A percentile compares a stretch with the other conserved stretches of the same genome.
phyloP scores from a whole-genome alignment of 2,888 invertebrate species.

The Melieria picta region DNA sequence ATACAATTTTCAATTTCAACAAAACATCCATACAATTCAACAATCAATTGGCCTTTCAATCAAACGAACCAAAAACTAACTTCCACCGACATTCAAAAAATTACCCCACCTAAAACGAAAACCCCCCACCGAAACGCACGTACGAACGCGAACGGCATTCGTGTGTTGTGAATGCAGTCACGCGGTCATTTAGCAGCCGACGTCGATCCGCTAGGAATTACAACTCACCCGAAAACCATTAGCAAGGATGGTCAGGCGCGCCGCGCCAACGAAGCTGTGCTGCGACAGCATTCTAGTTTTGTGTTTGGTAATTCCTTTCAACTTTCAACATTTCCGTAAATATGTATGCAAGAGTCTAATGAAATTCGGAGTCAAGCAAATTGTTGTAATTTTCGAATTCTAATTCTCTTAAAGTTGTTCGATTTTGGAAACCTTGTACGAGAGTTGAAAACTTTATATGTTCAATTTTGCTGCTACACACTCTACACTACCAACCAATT shows the following conservation, averaged over 20 bases:
- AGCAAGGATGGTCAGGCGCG: constrained; percentile 65
- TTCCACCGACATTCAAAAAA: constrained; percentile 13
- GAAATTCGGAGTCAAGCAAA: constrained; percentile 60
- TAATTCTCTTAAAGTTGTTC: no score
- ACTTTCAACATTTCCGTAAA: not conserved
- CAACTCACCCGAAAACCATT: constrained; percentile 61
- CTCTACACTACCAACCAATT: not conserved
- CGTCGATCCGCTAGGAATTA: constrained; percentile 82
- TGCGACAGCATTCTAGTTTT: constrained; percentile 66
- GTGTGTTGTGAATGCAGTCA: constrained; percentile 67
- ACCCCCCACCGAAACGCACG: no score
- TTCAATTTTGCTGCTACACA: not conserved
- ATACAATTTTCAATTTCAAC: not conserved
- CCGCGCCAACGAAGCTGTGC: constrained; percentile 67
- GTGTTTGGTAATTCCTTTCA: constrained; percentile 61
- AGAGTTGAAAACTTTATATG: no score
- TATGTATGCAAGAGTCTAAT: constrained; percentile 34
- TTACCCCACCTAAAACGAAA: not conserved
- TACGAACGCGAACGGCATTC: no score
- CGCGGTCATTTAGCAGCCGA: constrained; percentile 86
- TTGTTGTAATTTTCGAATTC: constrained; percentile 24
- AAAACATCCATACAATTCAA: not conserved
- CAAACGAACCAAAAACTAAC: constrained; percentile 14
- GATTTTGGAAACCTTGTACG: no score
- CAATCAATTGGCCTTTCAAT: constrained; percentile 7